These are phyloP conservation scores for Anguilla obscura DNA, from an alignment of 2,797 vertebrate species.

Conservation along the genomic window DNA sequence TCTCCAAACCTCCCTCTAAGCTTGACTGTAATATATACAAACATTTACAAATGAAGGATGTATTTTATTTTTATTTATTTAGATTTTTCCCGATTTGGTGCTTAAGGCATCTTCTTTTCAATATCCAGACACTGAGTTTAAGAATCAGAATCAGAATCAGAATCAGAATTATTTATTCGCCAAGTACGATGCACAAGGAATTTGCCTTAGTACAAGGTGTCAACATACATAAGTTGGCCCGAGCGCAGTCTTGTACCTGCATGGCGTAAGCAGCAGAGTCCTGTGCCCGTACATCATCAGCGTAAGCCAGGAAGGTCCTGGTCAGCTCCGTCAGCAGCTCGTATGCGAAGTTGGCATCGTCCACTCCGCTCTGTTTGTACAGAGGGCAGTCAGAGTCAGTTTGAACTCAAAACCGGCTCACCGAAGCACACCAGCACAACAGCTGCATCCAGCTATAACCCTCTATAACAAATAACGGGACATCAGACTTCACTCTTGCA, in stretches of 20 bases:
- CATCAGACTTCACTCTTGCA: not conserved
- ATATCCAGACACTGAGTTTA: not conserved
- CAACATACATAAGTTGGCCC: not conserved
- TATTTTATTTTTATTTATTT: not conserved
- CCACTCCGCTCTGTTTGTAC: slow-evolving; percentile 83
- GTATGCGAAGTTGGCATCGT: slow-evolving; percentile 88
- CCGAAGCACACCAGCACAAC: not conserved
- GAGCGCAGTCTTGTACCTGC: slow-evolving; percentile 73
- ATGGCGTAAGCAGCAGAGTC: slow-evolving; percentile 96
- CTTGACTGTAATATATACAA: not conserved
- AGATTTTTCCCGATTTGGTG: not conserved
- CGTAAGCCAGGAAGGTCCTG: slow-evolving; percentile 92
- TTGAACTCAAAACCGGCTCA: not conserved
- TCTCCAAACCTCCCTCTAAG: not conserved
- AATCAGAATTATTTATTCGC: no score
- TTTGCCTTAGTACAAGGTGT: no score
- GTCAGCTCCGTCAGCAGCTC: slow-evolving; percentile 90
- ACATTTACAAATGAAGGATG: not conserved
- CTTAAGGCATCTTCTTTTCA: not conserved
- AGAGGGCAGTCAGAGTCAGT: not conserved
- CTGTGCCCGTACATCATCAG: slow-evolving; percentile 94
- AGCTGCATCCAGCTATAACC: not conserved
- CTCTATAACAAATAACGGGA: not conserved
- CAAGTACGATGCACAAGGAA: no score
- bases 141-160: not conserved